Conservation (phyloP, 2,797 vertebrate species). For the Acanthornis magna region DNA sequence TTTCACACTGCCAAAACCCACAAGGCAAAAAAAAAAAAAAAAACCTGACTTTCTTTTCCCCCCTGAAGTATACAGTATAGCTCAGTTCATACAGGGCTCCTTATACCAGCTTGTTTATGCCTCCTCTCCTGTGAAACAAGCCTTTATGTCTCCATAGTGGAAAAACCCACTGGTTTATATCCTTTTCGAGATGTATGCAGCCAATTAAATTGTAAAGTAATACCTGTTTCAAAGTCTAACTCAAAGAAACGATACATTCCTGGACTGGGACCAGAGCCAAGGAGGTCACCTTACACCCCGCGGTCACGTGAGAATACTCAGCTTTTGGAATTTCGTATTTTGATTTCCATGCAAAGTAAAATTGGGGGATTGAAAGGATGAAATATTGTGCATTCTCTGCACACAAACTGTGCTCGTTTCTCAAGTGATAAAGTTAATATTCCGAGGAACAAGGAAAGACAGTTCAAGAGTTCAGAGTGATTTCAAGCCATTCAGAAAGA, state of each 20-base stretch:
- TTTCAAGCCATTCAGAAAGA: background rate
- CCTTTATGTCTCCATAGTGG: slow-evolving; percentile 69
- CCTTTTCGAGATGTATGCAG: slow-evolving; percentile 64
- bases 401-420: background rate
- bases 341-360: slow-evolving; percentile 22
- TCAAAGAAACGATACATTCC: slow-evolving; percentile 64
- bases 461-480: slow-evolving; percentile 16
- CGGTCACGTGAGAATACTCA: background rate
- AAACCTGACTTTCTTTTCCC: background rate
- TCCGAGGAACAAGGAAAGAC: background rate
- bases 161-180: slow-evolving; percentile 68
- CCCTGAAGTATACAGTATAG: slow-evolving; percentile 50
- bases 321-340: background rate
- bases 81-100: slow-evolving; percentile 72
- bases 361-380: background rate
- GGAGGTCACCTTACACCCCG: slow-evolving; percentile 55
- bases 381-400: background rate
- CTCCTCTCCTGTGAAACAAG: slow-evolving; percentile 69
- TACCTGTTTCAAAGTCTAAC: slow-evolving; percentile 66
- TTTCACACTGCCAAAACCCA: slow-evolving; percentile 70
- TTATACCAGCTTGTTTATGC: slow-evolving; percentile 74
- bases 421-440: slow-evolving; percentile 15
- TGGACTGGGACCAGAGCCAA: slow-evolving; percentile 42
- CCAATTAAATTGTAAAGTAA: slow-evolving; percentile 75
- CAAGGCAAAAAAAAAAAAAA: slow-evolving; percentile 17